Evolutionary conservation across 2,113 vertebrate species (phyloP), one percentile per base, ranked within the genome.

Genomic region (Pelodiscus sinensis): DNA sequence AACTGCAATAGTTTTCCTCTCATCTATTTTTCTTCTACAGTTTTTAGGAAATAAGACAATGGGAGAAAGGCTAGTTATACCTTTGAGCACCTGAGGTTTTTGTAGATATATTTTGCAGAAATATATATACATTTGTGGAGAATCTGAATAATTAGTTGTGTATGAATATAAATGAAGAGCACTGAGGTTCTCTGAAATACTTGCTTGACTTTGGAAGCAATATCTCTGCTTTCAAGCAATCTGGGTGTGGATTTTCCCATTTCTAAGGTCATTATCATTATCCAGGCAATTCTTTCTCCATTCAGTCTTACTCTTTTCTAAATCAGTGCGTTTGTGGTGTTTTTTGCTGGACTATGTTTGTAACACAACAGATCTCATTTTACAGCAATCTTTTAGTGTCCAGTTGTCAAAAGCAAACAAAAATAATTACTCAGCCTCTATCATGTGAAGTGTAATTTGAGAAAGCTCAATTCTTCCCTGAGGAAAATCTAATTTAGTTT

Each of bases 401-500:
- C 38, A 12, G 78, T 93, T 93, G 85, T 94, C 91, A 81, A 91
- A 92, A 94, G 68, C 92, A 91, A 96, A 92, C 91, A 92, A 14
- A 96, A 96, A 82, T 94, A 94, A 95, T 95, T 88, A 84, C n/a
- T 52, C 22, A 8, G 31, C 88, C 93, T 89, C 56, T 92, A 57
- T 92, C 85, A 35, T 90, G 90, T 92, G 93, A 91, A 24, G 81
- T 96, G 90, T 92, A 85, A 93, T 92, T 95, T 88, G 92, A 97
- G 89, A 85, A 89, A 91, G 87, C 14, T 13, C 82, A 93, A 84
- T 87, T 96, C 89, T 93, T 97, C 90, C 88, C 86, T 35, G 90
- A 90, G 94, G 92, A 95, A 95, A 96, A 92, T 94, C 81, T 91
- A 80, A 95, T 97, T 94, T 92, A 50, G 4, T 96, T 97, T 94